phyloP scores from a whole-genome alignment of 2,888 invertebrate species.

The Leistus spinibarbis region DNA sequence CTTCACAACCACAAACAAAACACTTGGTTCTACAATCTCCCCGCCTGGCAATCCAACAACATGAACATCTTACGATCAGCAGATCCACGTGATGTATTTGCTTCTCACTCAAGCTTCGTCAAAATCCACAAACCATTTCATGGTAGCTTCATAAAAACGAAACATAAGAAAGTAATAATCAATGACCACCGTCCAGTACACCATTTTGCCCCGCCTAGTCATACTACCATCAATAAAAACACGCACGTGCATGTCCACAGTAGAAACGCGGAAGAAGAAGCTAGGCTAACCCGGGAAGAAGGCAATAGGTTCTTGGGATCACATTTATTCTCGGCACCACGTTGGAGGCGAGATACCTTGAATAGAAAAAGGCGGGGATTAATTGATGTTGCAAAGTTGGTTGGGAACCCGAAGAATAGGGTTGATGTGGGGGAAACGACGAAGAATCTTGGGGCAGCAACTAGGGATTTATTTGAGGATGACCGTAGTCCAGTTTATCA shows the following conservation, averaged over 20 bases:
- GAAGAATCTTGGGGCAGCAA: slow-evolving; percentile 52
- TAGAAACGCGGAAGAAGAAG: not conserved
- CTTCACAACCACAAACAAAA: not conserved
- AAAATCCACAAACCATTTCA: slow-evolving; percentile 13
- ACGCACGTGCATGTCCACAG: slow-evolving; percentile 15
- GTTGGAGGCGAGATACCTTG: slow-evolving; percentile 9
- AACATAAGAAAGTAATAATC: not conserved
- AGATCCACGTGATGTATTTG: slow-evolving; percentile 9
- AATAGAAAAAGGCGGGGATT: slow-evolving; percentile 13
- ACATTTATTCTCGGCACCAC: slow-evolving; percentile 20
- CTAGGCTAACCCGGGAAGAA: not conserved
- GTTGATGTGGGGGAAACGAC: slow-evolving; percentile 54
- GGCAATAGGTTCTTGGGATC: slow-evolving; percentile 12
- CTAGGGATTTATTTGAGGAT: slow-evolving; percentile 53
- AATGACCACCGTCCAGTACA: slow-evolving; percentile 2
- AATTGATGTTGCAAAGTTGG: slow-evolving; percentile 39
- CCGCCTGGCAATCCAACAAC: slow-evolving; percentile 1
- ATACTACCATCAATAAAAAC: slow-evolving; percentile 13
- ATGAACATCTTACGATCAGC: slow-evolving; percentile 11
- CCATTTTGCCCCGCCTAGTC: not conserved
- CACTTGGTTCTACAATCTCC: slow-evolving; percentile 5
- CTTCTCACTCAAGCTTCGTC: slow-evolving; percentile 9
- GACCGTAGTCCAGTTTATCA: slow-evolving; percentile 54
- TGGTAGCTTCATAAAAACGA: slow-evolving; percentile 6
- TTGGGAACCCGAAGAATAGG: slow-evolving; percentile 50